These are phyloP conservation scores for Sinocyclocheilus rhinocerous DNA, from an alignment of 2,113 vertebrate species.

Conservation along the genomic window DNA sequence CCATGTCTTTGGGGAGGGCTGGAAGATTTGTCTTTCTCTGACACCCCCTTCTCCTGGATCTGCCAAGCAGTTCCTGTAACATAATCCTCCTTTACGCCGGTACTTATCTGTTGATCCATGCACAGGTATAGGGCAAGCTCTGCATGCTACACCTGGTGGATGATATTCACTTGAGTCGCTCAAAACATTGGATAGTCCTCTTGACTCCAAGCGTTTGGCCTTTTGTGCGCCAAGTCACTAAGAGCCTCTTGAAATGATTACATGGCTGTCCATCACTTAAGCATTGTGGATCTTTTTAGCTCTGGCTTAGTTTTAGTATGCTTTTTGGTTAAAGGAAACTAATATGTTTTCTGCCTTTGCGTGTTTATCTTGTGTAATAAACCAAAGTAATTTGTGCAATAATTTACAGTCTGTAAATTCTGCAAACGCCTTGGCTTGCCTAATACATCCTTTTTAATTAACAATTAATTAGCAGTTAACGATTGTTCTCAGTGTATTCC, in stretches of 20 bases:
- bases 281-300: neutral
- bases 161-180: neutral
- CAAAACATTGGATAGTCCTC: neutral
- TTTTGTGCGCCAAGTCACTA: neutral
- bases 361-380: neutral
- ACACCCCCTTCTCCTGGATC: neutral
- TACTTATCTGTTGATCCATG: neutral
- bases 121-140: neutral
- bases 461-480: neutral
- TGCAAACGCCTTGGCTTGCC: neutral
- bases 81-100: slow-evolving; percentile 7
- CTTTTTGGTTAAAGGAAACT: neutral
- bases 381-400: neutral
- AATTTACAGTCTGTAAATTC: neutral
- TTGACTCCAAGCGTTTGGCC: neutral
- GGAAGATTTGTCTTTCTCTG: neutral
- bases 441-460: neutral
- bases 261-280: neutral
- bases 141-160: neutral
- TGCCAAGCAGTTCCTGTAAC: slow-evolving; percentile 14
- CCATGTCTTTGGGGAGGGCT: slow-evolving; percentile 8
- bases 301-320: neutral
- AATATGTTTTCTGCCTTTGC: neutral
- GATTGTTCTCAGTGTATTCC: neutral
- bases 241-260: neutral